phyloP scores from a whole-genome alignment of 2,888 invertebrate genomes.

The Chalcosyrphus nemorum region DNA sequence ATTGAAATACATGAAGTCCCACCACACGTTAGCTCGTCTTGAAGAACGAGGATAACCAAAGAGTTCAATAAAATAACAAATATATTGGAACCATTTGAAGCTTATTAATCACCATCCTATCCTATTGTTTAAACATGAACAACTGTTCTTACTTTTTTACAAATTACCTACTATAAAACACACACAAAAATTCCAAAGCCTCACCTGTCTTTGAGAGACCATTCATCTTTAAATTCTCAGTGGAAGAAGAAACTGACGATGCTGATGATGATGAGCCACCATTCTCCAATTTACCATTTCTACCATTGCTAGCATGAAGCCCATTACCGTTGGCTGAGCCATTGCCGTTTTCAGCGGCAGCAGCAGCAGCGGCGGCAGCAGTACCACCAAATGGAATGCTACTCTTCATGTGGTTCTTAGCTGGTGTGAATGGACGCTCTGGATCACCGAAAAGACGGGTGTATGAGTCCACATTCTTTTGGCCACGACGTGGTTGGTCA shows the following conservation, averaged over 20 bases:
- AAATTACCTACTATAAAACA: neutral
- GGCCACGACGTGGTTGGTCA: slow-evolving; percentile 80
- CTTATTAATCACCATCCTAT: neutral
- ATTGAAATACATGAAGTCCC: too few species aligned
- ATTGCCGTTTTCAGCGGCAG: slow-evolving; percentile 65
- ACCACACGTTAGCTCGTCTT: too few species aligned
- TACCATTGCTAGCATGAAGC: slow-evolving; percentile 74
- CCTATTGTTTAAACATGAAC: neutral
- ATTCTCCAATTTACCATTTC: slow-evolving; percentile 77
- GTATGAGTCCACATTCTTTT: slow-evolving; percentile 83
- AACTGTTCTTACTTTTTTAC: neutral
- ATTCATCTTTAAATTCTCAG: slow-evolving; percentile 80
- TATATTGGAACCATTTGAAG: neutral
- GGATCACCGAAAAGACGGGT: slow-evolving; percentile 84
- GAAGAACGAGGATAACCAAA: too few species aligned
- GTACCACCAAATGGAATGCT: slow-evolving; percentile 83
- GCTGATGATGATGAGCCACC: slow-evolving; percentile 80
- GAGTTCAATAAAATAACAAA: too few species aligned
- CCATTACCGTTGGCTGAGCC: slow-evolving; percentile 77
- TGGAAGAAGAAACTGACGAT: slow-evolving; percentile 80
- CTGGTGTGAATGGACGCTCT: slow-evolving; percentile 83
- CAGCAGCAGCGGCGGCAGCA: slow-evolving; percentile 17
- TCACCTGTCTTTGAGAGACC: slow-evolving; percentile 80
- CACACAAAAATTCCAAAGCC: slow-evolving; percentile 9
- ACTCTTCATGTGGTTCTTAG: slow-evolving; percentile 84